These are phyloP conservation scores for Coenonympha glycerion DNA, from an alignment of 2,888 invertebrate species.

Conservation along the genomic window DNA sequence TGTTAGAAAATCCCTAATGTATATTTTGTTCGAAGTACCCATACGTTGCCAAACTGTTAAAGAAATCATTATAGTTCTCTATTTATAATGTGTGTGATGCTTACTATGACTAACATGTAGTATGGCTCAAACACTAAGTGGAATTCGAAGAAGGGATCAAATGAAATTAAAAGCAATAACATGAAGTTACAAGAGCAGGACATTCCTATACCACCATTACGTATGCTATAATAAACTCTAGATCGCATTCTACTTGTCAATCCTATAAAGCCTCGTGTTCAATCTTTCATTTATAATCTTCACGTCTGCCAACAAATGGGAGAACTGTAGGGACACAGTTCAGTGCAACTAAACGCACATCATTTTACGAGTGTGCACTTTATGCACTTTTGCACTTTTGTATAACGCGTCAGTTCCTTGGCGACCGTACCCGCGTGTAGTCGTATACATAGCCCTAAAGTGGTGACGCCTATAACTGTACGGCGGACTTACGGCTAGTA, in stretches of 20 bases:
- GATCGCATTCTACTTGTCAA: conserved; percentile 2
- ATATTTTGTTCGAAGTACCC: no score
- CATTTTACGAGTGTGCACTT: no score
- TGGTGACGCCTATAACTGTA: no score
- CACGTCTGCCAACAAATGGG: conserved; percentile 39
- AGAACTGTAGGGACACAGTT: no score
- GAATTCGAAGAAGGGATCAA: background rate
- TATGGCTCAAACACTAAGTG: background rate
- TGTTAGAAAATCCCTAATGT: no score
- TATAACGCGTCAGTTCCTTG: no score
- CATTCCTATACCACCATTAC: background rate
- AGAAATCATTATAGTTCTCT: background rate
- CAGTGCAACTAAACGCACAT: no score
- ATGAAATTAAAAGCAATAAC: background rate
- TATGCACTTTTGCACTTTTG: no score
- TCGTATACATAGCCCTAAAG: no score
- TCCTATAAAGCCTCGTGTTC: no score
- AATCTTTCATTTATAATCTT: conserved; percentile 17
- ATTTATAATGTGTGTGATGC: background rate
- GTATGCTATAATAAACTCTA: background rate
- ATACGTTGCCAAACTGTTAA: background rate
- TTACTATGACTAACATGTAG: background rate
- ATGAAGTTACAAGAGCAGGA: background rate
- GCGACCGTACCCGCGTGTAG: no score
- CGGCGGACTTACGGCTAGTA: no score